Evolutionary conservation across 2,797 vertebrate genomes (phyloP), one percentile per base, ranked within the genome.

Genomic region (Sebastes taczanowskii): DNA sequence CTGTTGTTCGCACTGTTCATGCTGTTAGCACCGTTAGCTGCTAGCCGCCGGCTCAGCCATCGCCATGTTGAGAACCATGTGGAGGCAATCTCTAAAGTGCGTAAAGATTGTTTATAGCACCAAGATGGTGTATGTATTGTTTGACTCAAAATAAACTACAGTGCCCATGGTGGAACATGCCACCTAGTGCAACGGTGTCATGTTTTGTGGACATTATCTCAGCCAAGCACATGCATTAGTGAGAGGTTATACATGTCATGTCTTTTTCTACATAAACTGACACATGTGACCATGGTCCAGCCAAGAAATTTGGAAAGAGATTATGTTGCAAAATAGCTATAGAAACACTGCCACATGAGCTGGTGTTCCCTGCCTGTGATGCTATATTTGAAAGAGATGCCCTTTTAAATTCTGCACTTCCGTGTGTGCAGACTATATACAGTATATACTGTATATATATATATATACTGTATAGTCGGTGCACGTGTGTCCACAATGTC

Each of bases 401-500:
- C 16, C 58, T 68, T 62, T 52, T 30, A 10, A 60, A 69, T 56
- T 34, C 38, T 78, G 20, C 35, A 71, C 38, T 10, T 75, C 49
- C 7, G 49, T 20, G 49, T 20, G 49, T 10, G 2, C 49, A 52
- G 49, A 52, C 49, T n/a, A 46, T 46, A 46, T 46, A 18, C 16
- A 46, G 16, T 46, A 46, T 7, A 46, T 42, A 16, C 38, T 16
- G 6, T 46, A 18, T 46, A 46, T 66, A 18, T 25, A 18, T 25
- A 5, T 25, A 11, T 20, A n/a, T 49, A 13, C 38, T n/a, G 4
- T 29, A 22, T 72, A 49, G 46, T 49, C 18, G 16, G 16, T n/a
- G 22, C 61, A 35, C 32, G 30, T 61, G 59, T 61, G 29, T 49
- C 67, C 66, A 64, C 38, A 27, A 65, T 72, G 55, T 83, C 71